Base-by-base conservation (phyloP, 2,113 vertebrate genomes). In the Phoxinus phoxinus region DNA sequence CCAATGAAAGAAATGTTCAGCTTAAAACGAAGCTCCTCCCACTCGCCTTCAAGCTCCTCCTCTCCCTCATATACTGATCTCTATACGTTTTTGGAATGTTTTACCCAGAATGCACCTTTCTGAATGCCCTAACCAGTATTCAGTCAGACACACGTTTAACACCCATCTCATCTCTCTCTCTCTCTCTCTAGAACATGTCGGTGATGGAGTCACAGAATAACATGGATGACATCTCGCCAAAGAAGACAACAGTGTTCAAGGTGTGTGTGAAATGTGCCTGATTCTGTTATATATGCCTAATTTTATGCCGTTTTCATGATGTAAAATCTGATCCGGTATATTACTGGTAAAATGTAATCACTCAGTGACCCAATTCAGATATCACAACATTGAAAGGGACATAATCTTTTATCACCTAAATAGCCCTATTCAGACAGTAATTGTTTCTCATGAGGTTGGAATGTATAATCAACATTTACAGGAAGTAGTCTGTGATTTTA, bases 201-300 rank as follows among this genome's bases (percentile, higher is more conserved):
- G 96, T 96, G 92, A 98, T 98, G 97, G 98, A 99, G 93, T 96
- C 98, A 92, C 97, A 97, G 93, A 99, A 96, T 95, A 91, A 93
- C 9, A 92, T 93, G 63, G 97, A 99, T 88, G 97, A 99, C 92
- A 94, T 98, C 93, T 98, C 97, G 92, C 96, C 97, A 95, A 99
- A 97, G 97, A 99, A 97, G 96, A 99, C 92, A 93, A 97, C 97
- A 87, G 94, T 98, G 91, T 96, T 97, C 94, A 98, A 97, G 97
- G 97, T 41, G 76, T 74, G 67, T 88, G 59, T 79, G 32, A 1
- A 25, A 44, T 51, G 13, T 51, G 48, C 13, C 9, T 48, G 46
- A 48, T 48, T 48, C 46, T 48, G 46, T 48, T 48, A 12, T 13
- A 48, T 13, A 15, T 48, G 13, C 13, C 13, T 51, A 5, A 17